phyloP scores from a whole-genome alignment of 2,797 vertebrate species.

The Pseudochirops cupreus region DNA sequence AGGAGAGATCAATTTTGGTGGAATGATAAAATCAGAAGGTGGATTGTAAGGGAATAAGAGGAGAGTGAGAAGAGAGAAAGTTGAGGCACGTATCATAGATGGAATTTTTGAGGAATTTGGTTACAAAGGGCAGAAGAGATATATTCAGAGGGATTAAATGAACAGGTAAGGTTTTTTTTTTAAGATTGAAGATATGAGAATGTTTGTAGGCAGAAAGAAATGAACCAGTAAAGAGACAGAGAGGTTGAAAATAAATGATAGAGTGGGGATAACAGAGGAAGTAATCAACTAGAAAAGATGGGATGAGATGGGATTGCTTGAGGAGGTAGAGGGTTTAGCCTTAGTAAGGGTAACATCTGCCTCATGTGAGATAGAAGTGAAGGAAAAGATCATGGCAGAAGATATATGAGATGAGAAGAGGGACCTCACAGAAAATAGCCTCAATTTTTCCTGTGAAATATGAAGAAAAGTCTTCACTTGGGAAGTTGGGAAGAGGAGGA shows the following conservation, averaged over 20 bases:
- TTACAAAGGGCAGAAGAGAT: not conserved
- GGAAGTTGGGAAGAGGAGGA: not conserved
- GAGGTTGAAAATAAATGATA: not conserved
- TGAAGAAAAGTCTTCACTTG: not conserved
- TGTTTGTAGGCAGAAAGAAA: not conserved
- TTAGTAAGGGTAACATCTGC: not conserved
- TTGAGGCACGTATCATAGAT: not conserved
- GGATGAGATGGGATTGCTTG: not conserved
- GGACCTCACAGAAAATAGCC: not conserved
- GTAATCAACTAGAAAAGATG: not conserved
- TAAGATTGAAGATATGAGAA: not conserved
- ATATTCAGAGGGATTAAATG: not conserved
- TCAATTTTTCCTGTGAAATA: not conserved
- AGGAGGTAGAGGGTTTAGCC: not conserved
- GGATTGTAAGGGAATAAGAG: not conserved
- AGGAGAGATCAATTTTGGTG: not conserved
- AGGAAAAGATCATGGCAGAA: not conserved
- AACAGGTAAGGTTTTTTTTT: not conserved
- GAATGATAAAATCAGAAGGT: not conserved
- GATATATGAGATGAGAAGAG: not conserved
- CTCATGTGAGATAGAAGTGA: not conserved
- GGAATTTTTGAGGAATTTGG: slow-evolving; percentile 17
- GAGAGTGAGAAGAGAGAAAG: not conserved
- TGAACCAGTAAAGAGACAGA: not conserved
- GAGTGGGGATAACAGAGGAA: not conserved